Evolutionary conservation across 2,888 invertebrate species (phyloP).

Genomic region (Acanthopleura granulata): DNA sequence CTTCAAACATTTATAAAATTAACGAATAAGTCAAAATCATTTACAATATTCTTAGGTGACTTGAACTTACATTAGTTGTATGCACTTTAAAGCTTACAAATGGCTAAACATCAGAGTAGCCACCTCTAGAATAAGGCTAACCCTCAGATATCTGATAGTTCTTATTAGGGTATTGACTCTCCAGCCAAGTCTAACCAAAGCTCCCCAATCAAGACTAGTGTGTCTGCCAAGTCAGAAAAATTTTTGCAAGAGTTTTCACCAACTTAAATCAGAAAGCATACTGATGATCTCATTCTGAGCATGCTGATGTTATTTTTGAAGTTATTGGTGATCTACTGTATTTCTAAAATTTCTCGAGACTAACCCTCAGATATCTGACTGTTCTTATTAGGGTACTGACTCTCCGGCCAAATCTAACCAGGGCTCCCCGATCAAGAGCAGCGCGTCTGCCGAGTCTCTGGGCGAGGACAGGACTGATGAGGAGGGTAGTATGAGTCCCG

Average conservation of each 20-base stretch:
- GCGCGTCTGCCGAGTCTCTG: constrained; percentile 35
- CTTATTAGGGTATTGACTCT: constrained; percentile 32
- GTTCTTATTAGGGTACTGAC: constrained; percentile 27
- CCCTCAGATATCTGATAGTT: background rate
- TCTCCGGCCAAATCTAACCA: constrained; percentile 41
- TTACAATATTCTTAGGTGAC: no score
- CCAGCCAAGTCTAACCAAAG: constrained; percentile 41
- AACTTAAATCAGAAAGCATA: no score
- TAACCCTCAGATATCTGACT: background rate
- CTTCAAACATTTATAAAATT: no score
- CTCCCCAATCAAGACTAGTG: constrained; percentile 48
- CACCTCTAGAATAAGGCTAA: no score
- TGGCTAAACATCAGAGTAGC: no score
- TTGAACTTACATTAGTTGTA: no score
- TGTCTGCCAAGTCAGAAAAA: constrained; percentile 35
- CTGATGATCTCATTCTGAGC: no score
- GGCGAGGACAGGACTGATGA: constrained; percentile 35
- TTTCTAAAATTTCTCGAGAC: no score
- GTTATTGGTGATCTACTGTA: background rate
- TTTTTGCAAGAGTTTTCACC: no score
- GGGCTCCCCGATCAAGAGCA: constrained; percentile 48
- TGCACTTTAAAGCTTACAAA: no score
- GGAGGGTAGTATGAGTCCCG: constrained; percentile 26
- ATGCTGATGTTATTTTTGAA: no score
- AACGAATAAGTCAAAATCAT: no score